phyloP scores from a whole-genome alignment of 2,888 invertebrate species.

The Cyclophora punctaria region DNA sequence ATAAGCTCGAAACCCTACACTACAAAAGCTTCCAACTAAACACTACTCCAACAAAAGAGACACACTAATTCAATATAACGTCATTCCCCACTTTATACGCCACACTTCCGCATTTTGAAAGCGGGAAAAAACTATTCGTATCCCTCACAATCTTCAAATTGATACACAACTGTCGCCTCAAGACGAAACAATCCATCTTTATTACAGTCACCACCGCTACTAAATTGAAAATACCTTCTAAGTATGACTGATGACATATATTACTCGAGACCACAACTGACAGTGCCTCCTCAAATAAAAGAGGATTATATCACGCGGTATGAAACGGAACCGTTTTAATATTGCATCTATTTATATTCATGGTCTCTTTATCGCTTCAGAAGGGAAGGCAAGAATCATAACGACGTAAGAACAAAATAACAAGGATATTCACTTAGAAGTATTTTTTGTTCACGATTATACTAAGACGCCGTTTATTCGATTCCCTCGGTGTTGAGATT shows the following conservation, averaged over 20 bases:
- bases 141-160: conserved; percentile 31
- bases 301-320: conserved; percentile 61
- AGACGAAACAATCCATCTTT: conserved; percentile 61
- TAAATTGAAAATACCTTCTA: conserved; percentile 72
- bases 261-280: conserved; percentile 62
- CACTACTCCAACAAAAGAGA: background rate
- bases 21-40: background rate
- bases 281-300: conserved; percentile 61
- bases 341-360: conserved; percentile 70
- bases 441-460: conserved; percentile 39
- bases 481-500: background rate
- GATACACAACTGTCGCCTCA: conserved; percentile 38
- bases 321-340: conserved; percentile 59
- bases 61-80: background rate
- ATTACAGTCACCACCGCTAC: conserved; percentile 55
- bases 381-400: conserved; percentile 52
- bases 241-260: conserved; percentile 72
- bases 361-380: conserved; percentile 47
- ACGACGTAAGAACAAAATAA: conserved; percentile 48
- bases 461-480: conserved; percentile 11
- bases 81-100: background rate
- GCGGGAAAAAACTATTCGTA: conserved; percentile 5
- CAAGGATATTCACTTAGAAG: conserved; percentile 61
- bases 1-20: too few species aligned
- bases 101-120: too few species aligned